Evolutionary conservation across 23 tunicate genomes (phyloP), one percentile per base, ranked within the genome.

Genomic region (Corella eumyota): DNA sequence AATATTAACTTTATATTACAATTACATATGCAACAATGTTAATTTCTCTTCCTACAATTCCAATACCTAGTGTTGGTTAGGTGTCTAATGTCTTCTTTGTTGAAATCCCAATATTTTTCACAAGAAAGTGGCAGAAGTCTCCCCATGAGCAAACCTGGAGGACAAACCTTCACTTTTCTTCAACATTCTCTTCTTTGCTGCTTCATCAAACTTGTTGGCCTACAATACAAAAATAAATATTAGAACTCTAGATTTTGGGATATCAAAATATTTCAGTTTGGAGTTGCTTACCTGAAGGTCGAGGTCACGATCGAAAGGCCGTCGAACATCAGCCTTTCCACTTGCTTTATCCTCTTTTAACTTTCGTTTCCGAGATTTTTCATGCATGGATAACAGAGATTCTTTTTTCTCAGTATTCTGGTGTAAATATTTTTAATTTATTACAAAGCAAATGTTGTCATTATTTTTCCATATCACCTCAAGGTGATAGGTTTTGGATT

Each of bases 231-330:
- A 5, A 35, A 35, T 20, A 6, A 1, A 3, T 32, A 54, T 44
- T 32, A 29, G 4, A 19, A 0, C 6, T 25, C 2, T 1, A 21
- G 3, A 32, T 60, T 3, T 44, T 30, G 4, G 32, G 28, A 56
- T 9, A 25, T 25, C n/a, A n/a, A n/a, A n/a, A 44, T 44, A 44
- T 44, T 44, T 11, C 15, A 11, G 11, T 11, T 44, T 15, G 25
- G 15, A 58, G 6, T 58, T n/a, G 6, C 58, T 30, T 37, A 84
- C 96, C 45, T 73, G 80, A 46, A 88, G 56, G 49, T 88, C 96
- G 23, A 67, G n/a, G 4, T 88, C 96, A 25, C 96, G 30, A 53
- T 88, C 96, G 63, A 88, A 88, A n/a, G 96, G 96, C 34, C 85
- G 62, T 72, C 96, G 56, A 25, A 77, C 33, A 35, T 71, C 66